These are phyloP conservation scores for Rhynchotus rufescens DNA, from an alignment of 2,797 vertebrate genomes.

Conservation along the genomic window DNA sequence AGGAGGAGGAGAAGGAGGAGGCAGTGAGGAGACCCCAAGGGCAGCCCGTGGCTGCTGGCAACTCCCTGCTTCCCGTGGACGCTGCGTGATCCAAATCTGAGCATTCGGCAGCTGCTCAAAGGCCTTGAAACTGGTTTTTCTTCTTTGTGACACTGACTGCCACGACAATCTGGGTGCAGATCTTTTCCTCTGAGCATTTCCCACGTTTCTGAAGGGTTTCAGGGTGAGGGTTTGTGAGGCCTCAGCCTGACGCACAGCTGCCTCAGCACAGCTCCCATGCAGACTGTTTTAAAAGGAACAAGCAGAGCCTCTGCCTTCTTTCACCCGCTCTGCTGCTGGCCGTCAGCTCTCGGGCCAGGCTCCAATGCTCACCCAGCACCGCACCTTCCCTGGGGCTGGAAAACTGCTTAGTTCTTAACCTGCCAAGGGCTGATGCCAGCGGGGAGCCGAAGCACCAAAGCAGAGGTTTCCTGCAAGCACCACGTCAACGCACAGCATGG, in stretches of 20 bases:
- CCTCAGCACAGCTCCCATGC: no score
- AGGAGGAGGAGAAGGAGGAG: neutral
- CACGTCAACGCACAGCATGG: rapidly evolving
- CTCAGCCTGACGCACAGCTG: no score
- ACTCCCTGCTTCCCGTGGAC: no score
- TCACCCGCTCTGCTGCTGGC: no score
- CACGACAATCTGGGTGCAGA: neutral
- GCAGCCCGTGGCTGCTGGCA: no score
- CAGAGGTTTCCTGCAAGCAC: neutral
- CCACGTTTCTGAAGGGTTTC: neutral
- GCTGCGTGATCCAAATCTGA: neutral
- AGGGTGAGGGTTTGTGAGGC: neutral
- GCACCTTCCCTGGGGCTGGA: neutral
- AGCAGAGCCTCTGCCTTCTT: neutral
- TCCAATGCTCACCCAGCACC: neutral
- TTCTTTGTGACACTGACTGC: neutral
- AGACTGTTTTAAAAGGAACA: neutral
- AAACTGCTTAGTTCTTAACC: neutral
- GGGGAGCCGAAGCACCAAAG: neutral
- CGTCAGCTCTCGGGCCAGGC: neutral
- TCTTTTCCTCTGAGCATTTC: neutral
- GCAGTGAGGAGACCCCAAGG: neutral
- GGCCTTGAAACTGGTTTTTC: neutral
- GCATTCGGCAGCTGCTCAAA: rapidly evolving
- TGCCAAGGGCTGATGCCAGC: neutral